Conservation (phyloP, 2,888 invertebrate species). For the Torymus texanus region DNA sequence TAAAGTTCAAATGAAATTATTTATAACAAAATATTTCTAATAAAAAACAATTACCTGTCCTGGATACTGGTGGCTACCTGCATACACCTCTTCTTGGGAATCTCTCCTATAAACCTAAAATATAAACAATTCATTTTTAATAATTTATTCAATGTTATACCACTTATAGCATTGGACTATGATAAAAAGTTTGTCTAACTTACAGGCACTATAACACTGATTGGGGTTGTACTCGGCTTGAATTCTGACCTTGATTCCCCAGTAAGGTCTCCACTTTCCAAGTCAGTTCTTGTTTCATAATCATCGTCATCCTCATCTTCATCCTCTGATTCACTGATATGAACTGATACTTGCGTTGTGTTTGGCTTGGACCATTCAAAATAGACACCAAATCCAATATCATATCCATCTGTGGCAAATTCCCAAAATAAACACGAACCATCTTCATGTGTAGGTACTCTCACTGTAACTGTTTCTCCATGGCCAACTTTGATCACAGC, state of each 20-base stretch:
- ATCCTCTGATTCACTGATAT: slow-evolving; percentile 96
- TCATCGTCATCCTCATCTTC: slow-evolving; percentile 86
- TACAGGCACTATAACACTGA: slow-evolving; percentile 72
- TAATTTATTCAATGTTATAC: slow-evolving; percentile 8
- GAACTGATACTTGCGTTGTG: slow-evolving; percentile 91
- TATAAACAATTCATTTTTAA: slow-evolving; percentile 20
- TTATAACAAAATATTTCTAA: slow-evolving; percentile 14
- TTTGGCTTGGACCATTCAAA: slow-evolving; percentile 97
- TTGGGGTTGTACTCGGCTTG: slow-evolving; percentile 66
- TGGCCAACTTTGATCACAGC: slow-evolving; percentile 95
- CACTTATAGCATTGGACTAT: slow-evolving; percentile 17
- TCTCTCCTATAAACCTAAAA: slow-evolving; percentile 94
- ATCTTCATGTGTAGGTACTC: slow-evolving; percentile 96
- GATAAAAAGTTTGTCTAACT: slow-evolving; percentile 55
- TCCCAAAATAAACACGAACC: slow-evolving; percentile 98
- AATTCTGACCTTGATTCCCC: slow-evolving; percentile 65
- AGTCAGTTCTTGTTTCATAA: slow-evolving; percentile 79
- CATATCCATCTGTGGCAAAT: slow-evolving; percentile 98
- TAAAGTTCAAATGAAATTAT: slow-evolving; percentile 3
- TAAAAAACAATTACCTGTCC: slow-evolving; percentile 76
- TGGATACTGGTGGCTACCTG: slow-evolving; percentile 97
- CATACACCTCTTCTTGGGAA: slow-evolving; percentile 96
- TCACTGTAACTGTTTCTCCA: slow-evolving; percentile 96
- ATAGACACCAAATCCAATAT: slow-evolving; percentile 97
- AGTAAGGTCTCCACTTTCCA: slow-evolving; percentile 74